Conservation (phyloP, 2,113 vertebrate genomes). For the Emydura subglobosa region DNA sequence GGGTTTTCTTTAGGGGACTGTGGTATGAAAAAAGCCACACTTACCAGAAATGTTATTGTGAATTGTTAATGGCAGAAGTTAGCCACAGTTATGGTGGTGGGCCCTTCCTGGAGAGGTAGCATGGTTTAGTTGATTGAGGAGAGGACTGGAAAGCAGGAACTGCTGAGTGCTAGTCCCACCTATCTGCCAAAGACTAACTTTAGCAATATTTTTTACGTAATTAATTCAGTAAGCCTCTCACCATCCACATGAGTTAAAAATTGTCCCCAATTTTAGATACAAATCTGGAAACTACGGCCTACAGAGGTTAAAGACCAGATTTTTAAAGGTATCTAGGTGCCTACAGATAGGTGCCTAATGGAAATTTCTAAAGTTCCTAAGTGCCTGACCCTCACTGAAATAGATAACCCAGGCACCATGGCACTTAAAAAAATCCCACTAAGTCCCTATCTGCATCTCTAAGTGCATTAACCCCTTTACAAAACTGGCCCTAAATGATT, state of each 20-base stretch:
- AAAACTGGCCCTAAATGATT: neutral
- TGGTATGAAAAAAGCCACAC: neutral
- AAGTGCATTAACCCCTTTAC: neutral
- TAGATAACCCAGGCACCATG: neutral
- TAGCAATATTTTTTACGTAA: neutral
- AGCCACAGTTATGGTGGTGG: accelerated
- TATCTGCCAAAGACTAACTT: neutral
- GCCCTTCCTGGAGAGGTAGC: neutral
- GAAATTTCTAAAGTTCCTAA: neutral
- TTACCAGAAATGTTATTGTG: neutral
- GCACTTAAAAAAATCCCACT: neutral
- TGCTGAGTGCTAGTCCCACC: neutral
- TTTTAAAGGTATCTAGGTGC: neutral
- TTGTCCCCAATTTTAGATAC: neutral
- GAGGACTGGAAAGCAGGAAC: neutral
- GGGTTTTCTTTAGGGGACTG: neutral
- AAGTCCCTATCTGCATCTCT: neutral
- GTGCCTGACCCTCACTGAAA: neutral
- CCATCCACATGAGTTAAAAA: neutral
- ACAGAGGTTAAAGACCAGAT: neutral
- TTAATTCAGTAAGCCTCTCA: neutral
- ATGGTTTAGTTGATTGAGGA: neutral
- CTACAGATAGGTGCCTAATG: neutral
- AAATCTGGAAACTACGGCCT: neutral
- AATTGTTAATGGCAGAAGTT: neutral